phyloP scores from a whole-genome alignment of 2,888 invertebrate species.

The Erebia aethiops region DNA sequence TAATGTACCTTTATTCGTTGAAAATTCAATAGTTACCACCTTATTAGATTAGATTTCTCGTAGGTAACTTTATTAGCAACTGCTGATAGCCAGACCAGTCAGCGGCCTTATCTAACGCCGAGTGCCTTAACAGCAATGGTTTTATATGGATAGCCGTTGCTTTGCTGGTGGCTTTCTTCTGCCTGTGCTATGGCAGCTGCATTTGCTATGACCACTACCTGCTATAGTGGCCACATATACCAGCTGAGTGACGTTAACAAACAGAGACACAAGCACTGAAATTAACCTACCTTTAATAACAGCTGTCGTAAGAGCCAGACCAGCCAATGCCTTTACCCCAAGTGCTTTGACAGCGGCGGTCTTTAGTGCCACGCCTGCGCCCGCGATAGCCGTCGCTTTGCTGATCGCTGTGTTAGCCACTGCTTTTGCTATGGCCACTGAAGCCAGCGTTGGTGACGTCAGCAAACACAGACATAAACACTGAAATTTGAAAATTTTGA shows the following conservation, averaged over 20 bases:
- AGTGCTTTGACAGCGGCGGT: not conserved
- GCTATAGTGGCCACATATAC: not conserved
- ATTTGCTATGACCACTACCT: not conserved
- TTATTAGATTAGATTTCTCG: no score
- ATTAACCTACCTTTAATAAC: slow-evolving; percentile 5
- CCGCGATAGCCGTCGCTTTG: not conserved
- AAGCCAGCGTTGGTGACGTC: slow-evolving; percentile 1
- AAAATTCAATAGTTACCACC: no score
- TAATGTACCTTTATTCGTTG: no score
- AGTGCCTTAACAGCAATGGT: not conserved
- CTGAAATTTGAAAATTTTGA: not conserved
- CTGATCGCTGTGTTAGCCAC: not conserved
- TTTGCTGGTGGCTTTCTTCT: not conserved
- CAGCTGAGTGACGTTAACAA: not conserved
- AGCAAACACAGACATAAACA: not conserved
- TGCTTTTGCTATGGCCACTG: slow-evolving; percentile 1
- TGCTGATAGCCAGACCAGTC: not conserved
- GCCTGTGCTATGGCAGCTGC: not conserved
- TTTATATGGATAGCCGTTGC: not conserved
- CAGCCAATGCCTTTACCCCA: not conserved
- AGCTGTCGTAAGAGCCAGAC: not conserved
- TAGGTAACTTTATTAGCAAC: no score
- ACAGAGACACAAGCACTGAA: slow-evolving; percentile 4
- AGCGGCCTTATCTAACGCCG: not conserved
- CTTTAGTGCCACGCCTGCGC: not conserved